Percentiles rank a stretch among this genome's conserved stretches.
These are phyloP conservation scores for Urocolius indicus DNA, from an alignment of 2,113 vertebrate species.

Conservation along the genomic window DNA sequence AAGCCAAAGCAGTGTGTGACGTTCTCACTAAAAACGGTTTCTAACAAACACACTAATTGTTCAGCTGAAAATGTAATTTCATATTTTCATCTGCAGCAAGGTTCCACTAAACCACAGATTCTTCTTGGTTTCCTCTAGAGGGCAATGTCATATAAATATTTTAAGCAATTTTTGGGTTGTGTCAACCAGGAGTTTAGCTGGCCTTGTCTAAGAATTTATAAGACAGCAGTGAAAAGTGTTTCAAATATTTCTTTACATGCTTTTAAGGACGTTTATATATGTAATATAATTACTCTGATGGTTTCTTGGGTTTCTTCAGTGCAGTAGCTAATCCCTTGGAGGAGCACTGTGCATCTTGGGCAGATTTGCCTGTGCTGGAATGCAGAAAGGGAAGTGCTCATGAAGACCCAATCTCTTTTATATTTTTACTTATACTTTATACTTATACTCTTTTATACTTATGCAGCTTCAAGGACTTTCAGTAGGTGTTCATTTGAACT, in stretches of 20 bases:
- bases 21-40: background rate
- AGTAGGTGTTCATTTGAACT: background rate
- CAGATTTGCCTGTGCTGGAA: background rate
- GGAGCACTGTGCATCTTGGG: background rate
- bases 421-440: too few relatives aligned
- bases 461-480: background rate
- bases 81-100: background rate
- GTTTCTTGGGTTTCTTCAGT: background rate
- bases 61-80: background rate
- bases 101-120: background rate
- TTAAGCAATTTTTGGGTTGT: slow-evolving; percentile 34
- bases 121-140: slow-evolving; percentile 74
- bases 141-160: slow-evolving; percentile 77
- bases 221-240: background rate
- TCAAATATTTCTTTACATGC: background rate
- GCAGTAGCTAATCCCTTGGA: background rate
- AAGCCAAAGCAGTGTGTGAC: background rate
- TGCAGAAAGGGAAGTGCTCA: background rate
- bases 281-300: background rate
- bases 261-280: background rate
- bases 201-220: background rate
- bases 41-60: background rate
- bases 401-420: background rate
- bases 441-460: background rate
- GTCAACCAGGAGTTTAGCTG: background rate